Evolutionary conservation across 2,797 vertebrate genomes (phyloP).

Genomic region (Sternotherus odoratus): DNA sequence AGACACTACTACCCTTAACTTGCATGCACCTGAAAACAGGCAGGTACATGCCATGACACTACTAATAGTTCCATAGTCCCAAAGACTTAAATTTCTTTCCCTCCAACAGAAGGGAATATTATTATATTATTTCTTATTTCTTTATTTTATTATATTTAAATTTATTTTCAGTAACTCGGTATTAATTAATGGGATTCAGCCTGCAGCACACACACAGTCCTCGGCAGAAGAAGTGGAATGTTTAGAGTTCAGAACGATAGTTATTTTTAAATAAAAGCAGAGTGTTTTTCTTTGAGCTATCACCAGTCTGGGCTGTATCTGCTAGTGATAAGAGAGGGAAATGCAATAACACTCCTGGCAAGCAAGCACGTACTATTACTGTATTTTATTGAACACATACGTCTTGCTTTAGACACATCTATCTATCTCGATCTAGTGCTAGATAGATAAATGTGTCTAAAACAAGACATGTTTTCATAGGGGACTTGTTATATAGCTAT

Average conservation of each 20-base stretch:
- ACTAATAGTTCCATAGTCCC: neutral
- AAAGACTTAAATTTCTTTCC: neutral
- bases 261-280: neutral
- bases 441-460: conserved; percentile 66
- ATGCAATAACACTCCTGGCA: conserved; percentile 43
- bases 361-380: conserved; percentile 39
- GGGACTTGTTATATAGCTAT: conserved; percentile 66
- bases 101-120: neutral
- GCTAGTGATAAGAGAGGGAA: conserved; percentile 3
- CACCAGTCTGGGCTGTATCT: neutral
- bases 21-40: neutral
- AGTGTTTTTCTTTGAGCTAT: conserved; percentile 9
- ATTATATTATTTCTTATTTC: too few relatives aligned
- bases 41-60: neutral
- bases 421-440: conserved; percentile 61
- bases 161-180: neutral
- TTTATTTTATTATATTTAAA: rapidly evolving
- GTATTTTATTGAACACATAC: conserved; percentile 52
- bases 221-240: neutral
- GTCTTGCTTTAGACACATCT: conserved; percentile 61
- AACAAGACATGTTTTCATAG: conserved; percentile 64
- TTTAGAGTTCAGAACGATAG: neutral
- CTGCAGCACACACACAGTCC: neutral
- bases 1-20: neutral
- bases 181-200: neutral